Base-by-base conservation (phyloP, 2,888 invertebrate genomes). In the Harpalus rufipes region DNA sequence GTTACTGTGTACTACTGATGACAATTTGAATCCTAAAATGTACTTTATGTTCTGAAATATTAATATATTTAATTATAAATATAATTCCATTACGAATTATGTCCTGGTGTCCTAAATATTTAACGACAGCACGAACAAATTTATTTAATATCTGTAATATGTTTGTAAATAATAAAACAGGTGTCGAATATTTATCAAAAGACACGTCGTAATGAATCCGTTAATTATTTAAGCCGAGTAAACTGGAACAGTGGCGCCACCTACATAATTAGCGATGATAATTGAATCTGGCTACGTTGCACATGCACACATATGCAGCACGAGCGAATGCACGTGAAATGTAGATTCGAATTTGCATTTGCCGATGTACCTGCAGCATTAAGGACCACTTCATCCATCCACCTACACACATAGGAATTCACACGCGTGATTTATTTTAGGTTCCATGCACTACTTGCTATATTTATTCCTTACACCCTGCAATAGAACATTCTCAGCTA, bases 221-320 rank as follows among this genome's bases (percentile, higher is more conserved):
- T 78, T 61, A 84, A 84, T 84, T 61, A 84, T 74, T 78, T 32
- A 84, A 65, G 78, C 84, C 78, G 84, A 65, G 65, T 56, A 61
- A 84, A 84, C 78, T 84, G 78, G 58, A 84, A 76, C 63, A 78
- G 74, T 58, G 59, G 61, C 74, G 76, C 63, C 65, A 61, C 51
- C 63, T 84, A 32, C 63, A 84, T 72, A 84, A 84, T 84, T 84
- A 63, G 63, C 65, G 84, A 78, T 78, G 63, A 84, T 84, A 84
- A 84, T 84, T 63, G 78, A 78, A 84, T 65, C 68, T 56, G 78
- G 58, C 39, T 58, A 56, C 25, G 58, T 74, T 7, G 12, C 63
- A 39, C 68, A 12, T 68, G 72, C 72, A 44, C 78, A 78, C 58
- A 78, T 58, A 78, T 78, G 78, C 58, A 56, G 14, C 78, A 56